These are phyloP conservation scores for Antheraea mylitta DNA, from an alignment of 1,140 invertebrate genomes.

Conservation along the genomic window DNA sequence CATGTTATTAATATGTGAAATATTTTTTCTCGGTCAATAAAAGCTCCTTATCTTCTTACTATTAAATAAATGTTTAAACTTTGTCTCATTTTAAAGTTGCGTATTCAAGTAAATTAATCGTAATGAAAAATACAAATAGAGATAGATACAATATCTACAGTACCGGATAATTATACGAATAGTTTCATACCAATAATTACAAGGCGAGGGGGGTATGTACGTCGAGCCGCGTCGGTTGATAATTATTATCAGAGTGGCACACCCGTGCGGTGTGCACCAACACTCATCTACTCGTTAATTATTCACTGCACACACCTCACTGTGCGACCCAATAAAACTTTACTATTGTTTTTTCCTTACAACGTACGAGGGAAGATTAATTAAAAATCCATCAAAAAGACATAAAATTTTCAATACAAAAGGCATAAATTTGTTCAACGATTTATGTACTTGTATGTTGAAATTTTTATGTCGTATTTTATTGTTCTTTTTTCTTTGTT, in stretches of 20 bases:
- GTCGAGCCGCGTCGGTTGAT: not conserved
- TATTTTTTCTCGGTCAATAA: too few relatives aligned
- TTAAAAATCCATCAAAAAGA: slow-evolving; percentile 9
- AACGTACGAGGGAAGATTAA: slow-evolving; percentile 7
- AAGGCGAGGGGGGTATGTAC: not conserved
- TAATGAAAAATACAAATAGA: too few relatives aligned
- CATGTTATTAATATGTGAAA: too few relatives aligned
- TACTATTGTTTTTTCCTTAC: slow-evolving; percentile 9
- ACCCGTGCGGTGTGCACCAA: slow-evolving; percentile 6
- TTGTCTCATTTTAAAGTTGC: too few relatives aligned
- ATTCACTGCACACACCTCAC: slow-evolving; percentile 13
- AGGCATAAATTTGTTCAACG: not conserved
- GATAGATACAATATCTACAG: too few relatives aligned
- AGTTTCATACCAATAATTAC: not conserved
- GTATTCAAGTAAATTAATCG: too few relatives aligned
- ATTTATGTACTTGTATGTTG: not conserved
- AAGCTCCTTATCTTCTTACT: too few relatives aligned
- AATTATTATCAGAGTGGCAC: slow-evolving; percentile 12
- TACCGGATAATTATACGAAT: slow-evolving; percentile 6
- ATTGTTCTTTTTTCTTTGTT: too few relatives aligned
- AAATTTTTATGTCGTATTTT: not conserved
- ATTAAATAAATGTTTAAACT: too few relatives aligned
- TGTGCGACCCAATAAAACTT: slow-evolving; percentile 11
- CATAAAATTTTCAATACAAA: not conserved
- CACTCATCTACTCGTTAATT: slow-evolving; percentile 10